These are phyloP conservation scores for Girardia tigrina DNA, from an alignment of 2,888 invertebrate genomes.

Conservation along the genomic window DNA sequence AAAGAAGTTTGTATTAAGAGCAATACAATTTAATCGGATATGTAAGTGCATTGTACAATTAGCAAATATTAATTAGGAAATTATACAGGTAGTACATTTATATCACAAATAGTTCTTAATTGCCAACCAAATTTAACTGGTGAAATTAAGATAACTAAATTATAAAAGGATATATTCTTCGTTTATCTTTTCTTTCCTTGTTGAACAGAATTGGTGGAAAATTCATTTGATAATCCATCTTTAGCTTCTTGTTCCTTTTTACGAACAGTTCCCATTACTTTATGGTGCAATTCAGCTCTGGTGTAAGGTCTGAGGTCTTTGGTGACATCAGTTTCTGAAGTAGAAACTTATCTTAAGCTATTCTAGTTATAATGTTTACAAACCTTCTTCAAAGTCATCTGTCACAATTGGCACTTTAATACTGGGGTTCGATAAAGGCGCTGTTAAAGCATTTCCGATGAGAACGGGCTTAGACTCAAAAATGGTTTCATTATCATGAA, in stretches of 20 bases:
- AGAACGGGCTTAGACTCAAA: background rate
- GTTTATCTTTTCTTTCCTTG: background rate
- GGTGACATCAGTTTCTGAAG: background rate
- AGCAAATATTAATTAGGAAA: too few relatives aligned
- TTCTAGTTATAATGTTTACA: background rate
- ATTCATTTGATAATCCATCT: background rate
- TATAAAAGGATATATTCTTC: too few relatives aligned
- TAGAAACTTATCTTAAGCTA: background rate
- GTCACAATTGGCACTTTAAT: background rate
- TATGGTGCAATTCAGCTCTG: constrained; percentile 6
- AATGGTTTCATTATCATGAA: constrained; percentile 5
- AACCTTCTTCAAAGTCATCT: constrained; percentile 12
- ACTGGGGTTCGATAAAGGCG: background rate
- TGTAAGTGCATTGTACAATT: too few relatives aligned
- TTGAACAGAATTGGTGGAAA: background rate
- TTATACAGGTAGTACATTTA: too few relatives aligned
- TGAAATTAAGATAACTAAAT: too few relatives aligned
- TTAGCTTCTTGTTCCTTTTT: constrained; percentile 6
- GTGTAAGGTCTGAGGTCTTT: background rate
- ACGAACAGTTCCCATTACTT: background rate
- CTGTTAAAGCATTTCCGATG: background rate
- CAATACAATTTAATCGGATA: too few relatives aligned
- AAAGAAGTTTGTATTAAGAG: too few relatives aligned
- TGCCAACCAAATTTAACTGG: too few relatives aligned
- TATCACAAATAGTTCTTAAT: too few relatives aligned